Evolutionary conservation across 2,113 vertebrate species (phyloP).

Genomic region (Ceyx melanurus): DNA sequence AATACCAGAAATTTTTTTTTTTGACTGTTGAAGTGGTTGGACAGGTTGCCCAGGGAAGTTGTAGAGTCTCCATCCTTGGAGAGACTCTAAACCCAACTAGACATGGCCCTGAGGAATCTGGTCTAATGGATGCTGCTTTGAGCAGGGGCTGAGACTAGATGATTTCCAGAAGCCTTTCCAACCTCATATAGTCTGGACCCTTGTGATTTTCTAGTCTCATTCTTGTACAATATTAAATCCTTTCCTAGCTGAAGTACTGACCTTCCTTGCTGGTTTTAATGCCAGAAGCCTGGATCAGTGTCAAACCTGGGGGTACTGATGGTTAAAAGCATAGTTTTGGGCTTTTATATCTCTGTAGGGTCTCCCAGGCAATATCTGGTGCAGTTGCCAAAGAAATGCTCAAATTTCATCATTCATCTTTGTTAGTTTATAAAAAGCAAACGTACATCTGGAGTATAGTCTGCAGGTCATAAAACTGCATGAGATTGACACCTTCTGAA

Average conservation of each 20-base stretch:
- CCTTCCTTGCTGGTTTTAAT: background rate
- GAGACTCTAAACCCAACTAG: background rate
- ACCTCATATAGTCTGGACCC: background rate
- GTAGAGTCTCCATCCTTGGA: background rate
- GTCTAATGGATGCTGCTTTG: background rate
- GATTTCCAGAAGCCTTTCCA: background rate
- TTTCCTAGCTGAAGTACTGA: background rate
- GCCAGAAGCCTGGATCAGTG: background rate
- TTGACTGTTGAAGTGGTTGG: background rate
- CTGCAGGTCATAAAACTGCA: constrained; percentile 81
- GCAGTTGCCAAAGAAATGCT: constrained; percentile 72
- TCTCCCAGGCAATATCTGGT: constrained; percentile 65
- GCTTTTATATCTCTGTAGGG: background rate
- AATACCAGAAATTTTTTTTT: background rate
- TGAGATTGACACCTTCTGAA: constrained; percentile 84
- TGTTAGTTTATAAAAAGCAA: constrained; percentile 90
- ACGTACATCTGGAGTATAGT: constrained; percentile 82
- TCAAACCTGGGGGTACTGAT: constrained; percentile 2
- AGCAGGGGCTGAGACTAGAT: background rate
- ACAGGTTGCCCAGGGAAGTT: background rate
- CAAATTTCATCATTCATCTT: constrained; percentile 81
- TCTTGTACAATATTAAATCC: background rate
- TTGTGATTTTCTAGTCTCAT: background rate
- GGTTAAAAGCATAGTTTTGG: constrained; percentile 15
- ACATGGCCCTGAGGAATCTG: background rate